phyloP scores from a whole-genome alignment of 37 sponge, comb jelly and placozoan species.

The Lycopodina hypogea region DNA sequence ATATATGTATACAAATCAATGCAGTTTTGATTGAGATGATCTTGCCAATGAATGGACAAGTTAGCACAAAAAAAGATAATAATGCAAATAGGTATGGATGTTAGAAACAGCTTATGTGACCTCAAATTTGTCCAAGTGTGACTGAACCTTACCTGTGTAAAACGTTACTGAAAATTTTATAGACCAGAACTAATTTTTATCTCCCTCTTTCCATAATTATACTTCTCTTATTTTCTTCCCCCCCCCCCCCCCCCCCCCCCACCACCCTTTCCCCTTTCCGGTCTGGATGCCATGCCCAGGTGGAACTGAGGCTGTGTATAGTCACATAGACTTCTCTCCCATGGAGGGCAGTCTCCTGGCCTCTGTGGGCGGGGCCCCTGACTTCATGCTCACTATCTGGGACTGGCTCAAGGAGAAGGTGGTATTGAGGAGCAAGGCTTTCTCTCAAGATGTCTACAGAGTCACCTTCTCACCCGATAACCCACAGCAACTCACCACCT shows the following conservation, averaged over 20 bases:
- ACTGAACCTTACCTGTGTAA: no score
- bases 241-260: no score
- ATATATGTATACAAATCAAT: no score
- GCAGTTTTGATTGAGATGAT: no score
- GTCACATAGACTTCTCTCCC: constrained; percentile 71
- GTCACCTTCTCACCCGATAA: constrained; percentile 96
- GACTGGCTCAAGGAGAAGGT: constrained; percentile 94
- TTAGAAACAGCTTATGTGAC: no score
- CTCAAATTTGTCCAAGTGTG: no score
- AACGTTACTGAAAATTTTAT: no score
- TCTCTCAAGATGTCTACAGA: constrained; percentile 94
- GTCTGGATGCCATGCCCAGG: constrained; percentile 13
- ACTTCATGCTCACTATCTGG: constrained; percentile 99
- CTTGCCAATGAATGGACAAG: no score
- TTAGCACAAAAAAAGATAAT: no score
- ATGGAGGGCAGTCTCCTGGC: constrained; percentile 85
- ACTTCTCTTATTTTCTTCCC: neutral
- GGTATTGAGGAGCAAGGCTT: constrained; percentile 92
- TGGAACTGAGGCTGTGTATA: constrained; percentile 66
- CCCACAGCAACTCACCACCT: constrained; percentile 93
- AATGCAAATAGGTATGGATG: no score
- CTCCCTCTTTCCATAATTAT: no score
- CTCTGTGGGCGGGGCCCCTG: constrained; percentile 89
- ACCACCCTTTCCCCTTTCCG: neutral
- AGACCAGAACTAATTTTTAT: no score